Percentiles rank a stretch among this genome's conserved stretches.
Conservation (phyloP, 2,888 invertebrate genomes). For the Temnothorax unifasciatus region DNA sequence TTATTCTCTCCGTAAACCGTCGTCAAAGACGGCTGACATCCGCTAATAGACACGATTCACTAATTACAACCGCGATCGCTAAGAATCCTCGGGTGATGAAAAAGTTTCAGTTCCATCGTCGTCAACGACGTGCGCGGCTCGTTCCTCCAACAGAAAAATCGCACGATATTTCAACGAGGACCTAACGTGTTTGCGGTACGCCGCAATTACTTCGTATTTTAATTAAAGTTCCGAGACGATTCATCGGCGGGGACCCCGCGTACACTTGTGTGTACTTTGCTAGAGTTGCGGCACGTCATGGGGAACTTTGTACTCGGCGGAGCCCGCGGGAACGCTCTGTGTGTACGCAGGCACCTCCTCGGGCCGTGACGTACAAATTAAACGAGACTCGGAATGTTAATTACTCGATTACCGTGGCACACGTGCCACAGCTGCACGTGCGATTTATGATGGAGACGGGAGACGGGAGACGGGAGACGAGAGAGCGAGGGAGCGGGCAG, state of each 20-base stretch:
- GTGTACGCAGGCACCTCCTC: slow-evolving; percentile 39
- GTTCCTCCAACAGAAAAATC: slow-evolving; percentile 21
- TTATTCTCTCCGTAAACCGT: neutral
- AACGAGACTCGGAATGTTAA: slow-evolving; percentile 76
- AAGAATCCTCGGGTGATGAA: neutral
- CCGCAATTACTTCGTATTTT: slow-evolving; percentile 56
- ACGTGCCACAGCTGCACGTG: slow-evolving; percentile 67
- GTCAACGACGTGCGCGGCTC: neutral
- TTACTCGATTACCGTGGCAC: slow-evolving; percentile 75
- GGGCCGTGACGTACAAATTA: slow-evolving; percentile 68
- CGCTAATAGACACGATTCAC: slow-evolving; percentile 11
- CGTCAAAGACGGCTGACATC: neutral
- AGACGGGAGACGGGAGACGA: neutral
- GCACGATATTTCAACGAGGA: slow-evolving; percentile 27
- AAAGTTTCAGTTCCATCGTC: slow-evolving; percentile 9
- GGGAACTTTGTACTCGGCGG: slow-evolving; percentile 50
- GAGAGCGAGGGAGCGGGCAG: slow-evolving; percentile 20
- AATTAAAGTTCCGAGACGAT: slow-evolving; percentile 50
- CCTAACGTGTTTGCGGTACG: slow-evolving; percentile 32
- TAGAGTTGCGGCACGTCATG: slow-evolving; percentile 42
- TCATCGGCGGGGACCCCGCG: slow-evolving; percentile 32
- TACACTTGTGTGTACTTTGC: slow-evolving; percentile 44
- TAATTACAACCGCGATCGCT: slow-evolving; percentile 17
- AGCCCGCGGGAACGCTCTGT: slow-evolving; percentile 23
- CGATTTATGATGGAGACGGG: slow-evolving; percentile 68